phyloP scores from a whole-genome alignment of 2,113 vertebrate genomes.

The Pelmatolapia mariae region DNA sequence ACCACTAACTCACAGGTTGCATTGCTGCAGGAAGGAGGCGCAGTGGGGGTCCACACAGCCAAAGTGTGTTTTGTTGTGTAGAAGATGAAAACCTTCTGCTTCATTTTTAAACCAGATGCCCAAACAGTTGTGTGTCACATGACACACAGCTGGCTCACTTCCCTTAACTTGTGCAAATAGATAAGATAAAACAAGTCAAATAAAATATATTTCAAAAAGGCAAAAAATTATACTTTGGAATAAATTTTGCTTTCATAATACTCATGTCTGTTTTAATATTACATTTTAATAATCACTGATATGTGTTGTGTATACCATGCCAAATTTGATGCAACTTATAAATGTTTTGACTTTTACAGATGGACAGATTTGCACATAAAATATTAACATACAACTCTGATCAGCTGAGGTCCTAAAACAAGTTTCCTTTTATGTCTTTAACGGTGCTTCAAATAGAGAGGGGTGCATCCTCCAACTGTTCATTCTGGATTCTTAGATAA shows the following conservation, averaged over 20 bases:
- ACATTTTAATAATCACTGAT: not conserved
- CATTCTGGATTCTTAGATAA: not conserved
- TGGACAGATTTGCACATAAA: not conserved
- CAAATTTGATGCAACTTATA: not conserved
- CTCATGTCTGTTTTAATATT: not conserved
- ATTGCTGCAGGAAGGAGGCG: not conserved
- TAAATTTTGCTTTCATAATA: not conserved
- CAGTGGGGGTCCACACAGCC: not conserved
- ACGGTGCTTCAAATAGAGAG: not conserved
- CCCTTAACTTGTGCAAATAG: not conserved
- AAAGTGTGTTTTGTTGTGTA: not conserved
- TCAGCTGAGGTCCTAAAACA: not conserved
- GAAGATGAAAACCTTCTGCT: not conserved
- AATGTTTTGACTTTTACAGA: not conserved
- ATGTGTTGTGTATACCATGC: not conserved
- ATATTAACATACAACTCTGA: not conserved
- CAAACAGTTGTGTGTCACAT: accelerated
- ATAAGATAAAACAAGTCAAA: not conserved
- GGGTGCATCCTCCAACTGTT: not conserved
- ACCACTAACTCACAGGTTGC: not conserved
- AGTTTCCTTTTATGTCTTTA: not conserved
- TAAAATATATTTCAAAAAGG: not conserved
- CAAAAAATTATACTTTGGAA: not conserved
- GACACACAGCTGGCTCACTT: not conserved
- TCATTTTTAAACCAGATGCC: not conserved